These are phyloP conservation scores for Zosterops borbonicus DNA, from an alignment of 2,113 vertebrate species.

Conservation along the genomic window DNA sequence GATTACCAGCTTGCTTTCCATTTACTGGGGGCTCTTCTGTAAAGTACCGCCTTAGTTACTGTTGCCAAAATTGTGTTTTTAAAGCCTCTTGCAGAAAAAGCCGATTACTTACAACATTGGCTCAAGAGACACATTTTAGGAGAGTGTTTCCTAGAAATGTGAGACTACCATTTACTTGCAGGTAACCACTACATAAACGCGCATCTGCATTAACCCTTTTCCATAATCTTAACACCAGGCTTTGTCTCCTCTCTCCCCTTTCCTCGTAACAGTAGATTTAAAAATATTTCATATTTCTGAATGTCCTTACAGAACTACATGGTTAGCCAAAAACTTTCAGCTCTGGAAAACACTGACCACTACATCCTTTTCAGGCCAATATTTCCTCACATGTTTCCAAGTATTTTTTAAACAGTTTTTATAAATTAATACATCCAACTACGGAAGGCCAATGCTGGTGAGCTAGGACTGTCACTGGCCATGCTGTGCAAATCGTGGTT, in stretches of 20 bases:
- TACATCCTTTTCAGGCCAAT: background rate
- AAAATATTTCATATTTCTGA: background rate
- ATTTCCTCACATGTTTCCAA: background rate
- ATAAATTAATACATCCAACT: background rate
- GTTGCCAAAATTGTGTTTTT: constrained; percentile 50
- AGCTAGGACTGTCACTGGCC: background rate
- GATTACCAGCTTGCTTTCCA: constrained; percentile 20
- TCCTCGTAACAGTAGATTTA: background rate
- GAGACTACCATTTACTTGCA: background rate
- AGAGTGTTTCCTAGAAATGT: constrained; percentile 2
- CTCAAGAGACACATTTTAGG: constrained; percentile 11
- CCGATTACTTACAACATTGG: background rate
- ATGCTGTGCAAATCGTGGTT: background rate
- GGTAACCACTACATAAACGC: background rate
- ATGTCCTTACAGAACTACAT: background rate
- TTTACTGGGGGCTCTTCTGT: constrained; percentile 4
- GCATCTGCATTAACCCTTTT: background rate
- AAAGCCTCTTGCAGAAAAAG: constrained; percentile 38
- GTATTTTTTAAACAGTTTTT: background rate
- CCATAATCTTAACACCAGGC: background rate
- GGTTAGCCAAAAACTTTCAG: background rate
- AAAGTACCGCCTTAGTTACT: background rate
- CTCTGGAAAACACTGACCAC: background rate
- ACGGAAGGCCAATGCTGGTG: background rate
- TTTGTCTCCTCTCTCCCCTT: background rate